Conservation (phyloP, 1,140 invertebrate species). For the Aphidius ervi region DNA sequence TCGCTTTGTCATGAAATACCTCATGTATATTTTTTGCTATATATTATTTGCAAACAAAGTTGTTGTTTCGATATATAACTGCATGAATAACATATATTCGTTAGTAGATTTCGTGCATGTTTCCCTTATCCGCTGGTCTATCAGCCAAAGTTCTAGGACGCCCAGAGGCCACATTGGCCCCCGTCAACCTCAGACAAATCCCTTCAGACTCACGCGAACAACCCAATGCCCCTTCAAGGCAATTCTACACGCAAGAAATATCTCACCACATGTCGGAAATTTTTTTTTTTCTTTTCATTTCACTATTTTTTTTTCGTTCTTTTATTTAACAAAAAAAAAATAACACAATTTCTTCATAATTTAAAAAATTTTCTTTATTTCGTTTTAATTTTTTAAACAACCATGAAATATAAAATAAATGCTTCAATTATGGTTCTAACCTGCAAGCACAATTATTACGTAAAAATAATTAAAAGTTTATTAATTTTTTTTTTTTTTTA, state of each 20-base stretch:
- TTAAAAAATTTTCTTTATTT: background rate
- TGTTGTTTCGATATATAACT: too few species aligned
- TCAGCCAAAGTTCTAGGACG: constrained; percentile 2
- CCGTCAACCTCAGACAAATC: constrained; percentile 27
- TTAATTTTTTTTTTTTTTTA: too few species aligned
- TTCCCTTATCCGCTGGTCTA: constrained; percentile 6
- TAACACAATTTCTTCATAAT: background rate
- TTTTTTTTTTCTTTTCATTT: constrained; percentile 12
- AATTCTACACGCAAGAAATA: constrained; percentile 21
- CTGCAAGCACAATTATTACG: too few species aligned
- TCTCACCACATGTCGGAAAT: constrained; percentile 9
- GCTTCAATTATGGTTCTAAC: too few species aligned
- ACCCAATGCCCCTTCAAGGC: constrained; percentile 6
- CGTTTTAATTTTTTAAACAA: too few species aligned
- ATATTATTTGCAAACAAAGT: too few species aligned
- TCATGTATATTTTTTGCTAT: too few species aligned
- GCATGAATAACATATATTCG: too few species aligned
- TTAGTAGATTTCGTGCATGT: constrained; percentile 1
- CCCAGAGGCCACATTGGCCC: constrained; percentile 3
- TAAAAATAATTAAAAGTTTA: too few species aligned
- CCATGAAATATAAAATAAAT: too few species aligned
- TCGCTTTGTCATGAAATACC: too few species aligned
- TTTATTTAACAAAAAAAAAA: constrained; percentile 9
- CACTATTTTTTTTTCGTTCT: too few species aligned
- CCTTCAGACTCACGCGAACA: constrained; percentile 23